Evolutionary conservation across 1,140 invertebrate species (phyloP), one percentile per base, ranked within the genome.

Genomic region (Halesus radiatus): DNA sequence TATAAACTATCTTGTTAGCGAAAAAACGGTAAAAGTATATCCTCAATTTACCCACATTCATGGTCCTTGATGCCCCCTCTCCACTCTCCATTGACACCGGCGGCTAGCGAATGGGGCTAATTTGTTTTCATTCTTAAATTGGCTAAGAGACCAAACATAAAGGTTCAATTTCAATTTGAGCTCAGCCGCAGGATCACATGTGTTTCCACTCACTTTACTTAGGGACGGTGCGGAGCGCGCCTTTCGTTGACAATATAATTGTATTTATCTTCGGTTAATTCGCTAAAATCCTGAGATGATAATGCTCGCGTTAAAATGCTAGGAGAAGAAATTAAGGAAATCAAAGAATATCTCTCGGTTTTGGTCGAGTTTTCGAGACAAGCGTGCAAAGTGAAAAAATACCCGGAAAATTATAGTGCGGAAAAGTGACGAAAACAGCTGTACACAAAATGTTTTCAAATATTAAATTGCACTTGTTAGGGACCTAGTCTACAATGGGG

Each of bases 61-160:
- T 64, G 62, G 78, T 76, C 53, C 80, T 53, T 70, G 15, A 56
- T 62, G 72, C 68, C 64, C 68, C 73, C 76, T 52, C 79, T 75
- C 75, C 80, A 60, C 76, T 52, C 79, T 75, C 75, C 80, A 60
- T 54, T 70, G 32, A 52, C 70, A 60, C 74, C 73, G 13, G 32
- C 64, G 76, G 77, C 68, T 74, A 79, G 80, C 80, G 79, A 80
- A 83, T 75, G 79, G 80, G 80, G 77, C 82, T 83, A 84, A 84
- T 80, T 80, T 84, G 83, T 84, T 82, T 84, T 84, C 80, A 82
- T 84, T 82, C 80, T 84, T 82, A 84, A 84, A 84, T 81, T 82
- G 83, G 66, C 76, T 72, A 78, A 82, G 78, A 81, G 82, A 81
- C 80, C 80, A 81, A 81, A 81, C 82, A 84, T 83, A 78, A 68